Evolutionary conservation across 1,140 invertebrate genomes (phyloP), one percentile per base, ranked within the genome.

Genomic region (Anastrepha obliqua): DNA sequence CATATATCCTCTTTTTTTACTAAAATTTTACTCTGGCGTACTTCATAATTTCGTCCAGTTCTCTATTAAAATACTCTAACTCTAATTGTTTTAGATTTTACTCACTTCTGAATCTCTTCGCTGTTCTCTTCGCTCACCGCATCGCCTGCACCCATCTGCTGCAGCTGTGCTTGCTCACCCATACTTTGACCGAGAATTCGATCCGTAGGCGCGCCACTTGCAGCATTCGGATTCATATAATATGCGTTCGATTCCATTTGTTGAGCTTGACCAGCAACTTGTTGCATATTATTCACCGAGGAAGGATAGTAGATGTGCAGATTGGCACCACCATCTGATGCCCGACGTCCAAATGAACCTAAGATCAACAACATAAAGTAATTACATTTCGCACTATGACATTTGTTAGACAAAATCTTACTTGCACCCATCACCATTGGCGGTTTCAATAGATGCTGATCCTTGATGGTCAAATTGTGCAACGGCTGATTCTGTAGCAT

Each of bases 301-400:
- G 89, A 95, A 90, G 95, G 96, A 92, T 96, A 97, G 90, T 95
- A 96, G 90, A 96, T 96, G 89, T 97, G 96, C 60, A 98, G 95
- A 95, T 99, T 98, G 65, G 98, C 98, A 86, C 98, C 98, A 90
- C 98, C 98, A 94, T 99, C 98, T 7, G 98, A 99, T 81, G 98
- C 98, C 90, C 98, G 95, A 86, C 98, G 95, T 65, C 97, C 97
- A 94, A 98, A 97, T 78, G 96, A 96, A 88, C 96, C 96, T 89
- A 95, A 96, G 20, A 86, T 67, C 55, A 87, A 47, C 39, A 85
- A 60, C 29, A 88, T 3, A 55, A n/a, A 87, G 67, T 55, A 87
- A 51, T 65, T 20, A 1, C 0, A 67, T 17, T 29, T 29, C 1
- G n/a, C 13, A 42, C 6, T 44, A 5, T 47, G 8, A 88, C 47